Base-by-base conservation (phyloP, 2,888 invertebrate species). In the Mimachlamys varia region DNA sequence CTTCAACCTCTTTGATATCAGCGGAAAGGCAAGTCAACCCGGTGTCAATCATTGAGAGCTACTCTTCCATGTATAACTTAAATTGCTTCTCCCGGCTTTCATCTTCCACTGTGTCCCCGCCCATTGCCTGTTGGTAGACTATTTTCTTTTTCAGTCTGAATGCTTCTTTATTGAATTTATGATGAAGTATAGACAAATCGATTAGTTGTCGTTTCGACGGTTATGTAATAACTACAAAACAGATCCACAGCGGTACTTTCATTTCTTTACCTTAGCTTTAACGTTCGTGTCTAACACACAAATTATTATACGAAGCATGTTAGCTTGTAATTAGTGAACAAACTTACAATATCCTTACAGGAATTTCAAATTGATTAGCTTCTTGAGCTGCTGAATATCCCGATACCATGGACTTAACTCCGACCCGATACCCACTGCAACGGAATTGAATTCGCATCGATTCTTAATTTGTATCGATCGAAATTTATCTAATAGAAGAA, bases 101-200 rank as follows among this genome's bases (percentile, higher is more conserved):
- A 76, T 76, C 62, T 4, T 27, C 62, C 10, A n/a, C 76, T 0
- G 2, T 76, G 33, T 76, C 76, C 12, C 76, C 76, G 76, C 76
- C 76, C 76, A 27, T 76, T 15, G 17, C 76, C 33, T 76, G 76
- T 33, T 76, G 33, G 76, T 76, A 33, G 76, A 76, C 27, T 76
- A 76, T 76, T 33, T 27, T 33, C 76, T 44, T 76, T 76, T 76
- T 76, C 27, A 76, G 76, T 76, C 27, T 33, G 76, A 76, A 76
- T 76, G 76, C 33, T 76, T 33, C 76, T 76, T 76, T 76, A 76
- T 76, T 76, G 76, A 76, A 76, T 76, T 76, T 76, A 76, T 76
- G 76, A 76, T 76, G 76, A 76, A 27, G 76, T 76, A 76, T 76
- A 10, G 33, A 76, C 76, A 76, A 15, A 13, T 76, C 1, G 76